Evolutionary conservation across 2,113 vertebrate species (phyloP).

Genomic region (Thunnus maccoyii): DNA sequence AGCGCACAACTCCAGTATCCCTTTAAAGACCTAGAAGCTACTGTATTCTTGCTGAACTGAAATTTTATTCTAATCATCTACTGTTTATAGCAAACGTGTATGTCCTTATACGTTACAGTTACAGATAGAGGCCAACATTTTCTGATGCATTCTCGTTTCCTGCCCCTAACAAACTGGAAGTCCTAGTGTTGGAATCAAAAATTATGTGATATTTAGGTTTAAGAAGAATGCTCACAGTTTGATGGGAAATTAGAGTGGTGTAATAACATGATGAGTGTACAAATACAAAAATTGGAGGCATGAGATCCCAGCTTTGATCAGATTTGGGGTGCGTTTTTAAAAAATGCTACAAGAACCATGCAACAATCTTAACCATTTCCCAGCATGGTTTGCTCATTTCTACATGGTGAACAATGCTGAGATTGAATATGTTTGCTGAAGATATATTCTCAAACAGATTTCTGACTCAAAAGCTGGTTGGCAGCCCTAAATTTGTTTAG

Average conservation of each 20-base stretch:
- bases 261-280: constrained; percentile 10
- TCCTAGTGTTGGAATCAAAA: constrained; percentile 14
- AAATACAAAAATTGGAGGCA: background rate
- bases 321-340: constrained; percentile 3
- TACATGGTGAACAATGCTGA: constrained; percentile 4
- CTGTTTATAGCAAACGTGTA: constrained; percentile 31
- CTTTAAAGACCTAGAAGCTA: constrained; percentile 36
- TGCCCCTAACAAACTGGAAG: too few species aligned
- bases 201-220: background rate
- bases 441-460: constrained; percentile 34
- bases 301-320: constrained; percentile 28
- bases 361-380: constrained; percentile 43
- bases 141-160: background rate
- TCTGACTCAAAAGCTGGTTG: constrained; percentile 33
- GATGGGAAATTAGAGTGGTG: constrained; percentile 11
- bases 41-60: constrained; percentile 5
- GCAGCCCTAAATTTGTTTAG: constrained; percentile 43
- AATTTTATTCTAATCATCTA: constrained; percentile 18
- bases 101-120: constrained; percentile 1
- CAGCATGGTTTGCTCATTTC: constrained; percentile 56
- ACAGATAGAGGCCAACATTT: constrained; percentile 31
- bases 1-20: constrained; percentile 12
- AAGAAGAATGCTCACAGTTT: constrained; percentile 41
- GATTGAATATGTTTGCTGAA: constrained; percentile 14
- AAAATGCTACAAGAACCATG: constrained; percentile 49